Evolutionary conservation across 2,888 invertebrate genomes (phyloP), one percentile per base, ranked within the genome.

Genomic region (Anoncus sp.): DNA sequence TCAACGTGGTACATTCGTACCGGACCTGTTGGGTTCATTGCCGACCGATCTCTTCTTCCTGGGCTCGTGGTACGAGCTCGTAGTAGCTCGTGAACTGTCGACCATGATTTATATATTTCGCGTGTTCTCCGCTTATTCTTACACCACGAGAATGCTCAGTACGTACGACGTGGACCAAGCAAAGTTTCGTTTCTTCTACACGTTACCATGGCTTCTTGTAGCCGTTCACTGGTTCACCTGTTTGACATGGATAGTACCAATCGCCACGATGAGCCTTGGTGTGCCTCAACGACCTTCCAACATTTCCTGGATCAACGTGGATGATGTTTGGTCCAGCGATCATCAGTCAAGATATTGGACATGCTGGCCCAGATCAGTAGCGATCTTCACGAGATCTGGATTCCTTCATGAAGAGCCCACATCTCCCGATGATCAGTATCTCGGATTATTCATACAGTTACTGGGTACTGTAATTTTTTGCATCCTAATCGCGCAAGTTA

Each of bases 191-290:
- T 83, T 89, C 20, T 82, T 83, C 47, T 82, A 76, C 45, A 82
- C 85, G 10, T 76, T 88, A 9, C 85, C 87, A 16, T 84, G 86
- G 81, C 22, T 89, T 0, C 16, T 86, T 5, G 49, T 90, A 10
- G 43, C 76, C 0, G 20, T 91, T 2, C 91, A 90, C 31, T 91
- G 90, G 90, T 86, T 88, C 38, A 81, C 88, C 3, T 90, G 90
- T 38, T 57, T 89, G 3, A 87, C 83, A 18, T 91, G 89, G 87
- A 77, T 89, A n/a, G 69, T 89, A 6, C 90, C 90, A 1, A 71
- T 89, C 10, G 81, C 80, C 1, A 62, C 75, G 10, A 71, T 77
- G 0, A 10, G n/a, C 3, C 83, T 84, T 0, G 3, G 45, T 4
- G 45, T 57, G 14, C 85, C 85, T 0, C 12, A 55, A 22, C 60